Conservation (phyloP, 2,888 invertebrate genomes). For the Drosophila glabriapex region DNA sequence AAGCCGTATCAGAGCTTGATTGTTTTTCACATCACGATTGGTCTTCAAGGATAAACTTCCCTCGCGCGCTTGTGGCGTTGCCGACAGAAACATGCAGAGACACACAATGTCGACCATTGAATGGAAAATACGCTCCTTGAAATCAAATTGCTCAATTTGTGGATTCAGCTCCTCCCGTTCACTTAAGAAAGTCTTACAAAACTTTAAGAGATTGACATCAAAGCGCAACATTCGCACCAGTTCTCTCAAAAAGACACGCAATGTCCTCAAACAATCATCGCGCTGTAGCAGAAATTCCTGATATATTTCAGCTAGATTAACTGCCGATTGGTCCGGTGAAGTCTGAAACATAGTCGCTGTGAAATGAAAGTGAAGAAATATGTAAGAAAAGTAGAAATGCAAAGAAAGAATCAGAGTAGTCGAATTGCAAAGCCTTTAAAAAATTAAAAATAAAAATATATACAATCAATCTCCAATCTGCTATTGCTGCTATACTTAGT, state of each 20-base stretch:
- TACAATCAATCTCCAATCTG: too few species aligned
- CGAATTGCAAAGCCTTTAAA: background rate
- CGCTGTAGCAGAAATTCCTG: conserved; percentile 93
- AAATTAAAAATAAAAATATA: background rate
- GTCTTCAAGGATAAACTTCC: conserved; percentile 87
- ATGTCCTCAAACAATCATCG: conserved; percentile 95
- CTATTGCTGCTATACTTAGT: background rate
- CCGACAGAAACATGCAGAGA: conserved; percentile 92
- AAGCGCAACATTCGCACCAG: conserved; percentile 93
- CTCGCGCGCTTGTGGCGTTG: conserved; percentile 90
- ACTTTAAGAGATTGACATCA: conserved; percentile 92
- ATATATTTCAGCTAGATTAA: conserved; percentile 93
- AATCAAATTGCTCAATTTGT: conserved; percentile 88
- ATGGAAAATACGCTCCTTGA: conserved; percentile 93
- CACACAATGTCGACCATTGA: conserved; percentile 94
- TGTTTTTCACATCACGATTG: conserved; percentile 85
- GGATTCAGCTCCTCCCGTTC: conserved; percentile 87
- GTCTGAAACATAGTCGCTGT: conserved; percentile 93
- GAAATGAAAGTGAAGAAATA: background rate
- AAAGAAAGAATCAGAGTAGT: background rate
- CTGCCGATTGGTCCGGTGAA: conserved; percentile 92
- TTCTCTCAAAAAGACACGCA: conserved; percentile 94
- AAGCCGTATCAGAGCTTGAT: conserved; percentile 81
- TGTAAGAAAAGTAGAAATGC: background rate
- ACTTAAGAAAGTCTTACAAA: conserved; percentile 92